These are phyloP conservation scores for Mechanitis mazaeus DNA, from an alignment of 2,888 invertebrate species.

Conservation along the genomic window DNA sequence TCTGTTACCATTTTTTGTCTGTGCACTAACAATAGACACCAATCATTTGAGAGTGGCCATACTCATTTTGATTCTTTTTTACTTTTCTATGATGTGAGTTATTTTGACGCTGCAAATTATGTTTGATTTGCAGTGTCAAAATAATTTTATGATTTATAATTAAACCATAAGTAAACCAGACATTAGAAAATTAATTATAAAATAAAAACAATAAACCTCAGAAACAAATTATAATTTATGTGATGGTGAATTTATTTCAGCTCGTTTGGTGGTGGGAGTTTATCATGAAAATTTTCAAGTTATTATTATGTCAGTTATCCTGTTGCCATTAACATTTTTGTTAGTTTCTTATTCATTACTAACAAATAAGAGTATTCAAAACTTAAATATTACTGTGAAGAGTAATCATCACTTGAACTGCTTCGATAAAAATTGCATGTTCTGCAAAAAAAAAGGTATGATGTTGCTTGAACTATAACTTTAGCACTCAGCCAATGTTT, in stretches of 20 bases:
- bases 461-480: slow-evolving; percentile 1
- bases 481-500: slow-evolving; percentile 2
- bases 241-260: slow-evolving; percentile 48
- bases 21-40: no score
- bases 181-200: no score
- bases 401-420: slow-evolving; percentile 21
- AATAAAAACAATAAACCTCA: no score
- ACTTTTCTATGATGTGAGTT: no score
- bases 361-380: slow-evolving; percentile 37
- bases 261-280: slow-evolving; percentile 54
- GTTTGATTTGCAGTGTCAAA: no score
- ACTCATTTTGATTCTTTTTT: no score
- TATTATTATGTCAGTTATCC: slow-evolving; percentile 40
- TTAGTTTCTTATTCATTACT: slow-evolving; percentile 46
- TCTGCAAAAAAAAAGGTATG: slow-evolving; percentile 34
- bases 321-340: slow-evolving; percentile 46
- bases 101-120: no score
- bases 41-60: no score
- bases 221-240: not conserved
- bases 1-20: no score
- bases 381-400: slow-evolving; percentile 17
- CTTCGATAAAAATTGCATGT: slow-evolving; percentile 23
- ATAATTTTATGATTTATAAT: no score
- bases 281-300: slow-evolving; percentile 45
- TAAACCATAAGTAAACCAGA: no score